Evolutionary conservation across 2,113 vertebrate species (phyloP).

Genomic region (Apodemus sylvaticus): DNA sequence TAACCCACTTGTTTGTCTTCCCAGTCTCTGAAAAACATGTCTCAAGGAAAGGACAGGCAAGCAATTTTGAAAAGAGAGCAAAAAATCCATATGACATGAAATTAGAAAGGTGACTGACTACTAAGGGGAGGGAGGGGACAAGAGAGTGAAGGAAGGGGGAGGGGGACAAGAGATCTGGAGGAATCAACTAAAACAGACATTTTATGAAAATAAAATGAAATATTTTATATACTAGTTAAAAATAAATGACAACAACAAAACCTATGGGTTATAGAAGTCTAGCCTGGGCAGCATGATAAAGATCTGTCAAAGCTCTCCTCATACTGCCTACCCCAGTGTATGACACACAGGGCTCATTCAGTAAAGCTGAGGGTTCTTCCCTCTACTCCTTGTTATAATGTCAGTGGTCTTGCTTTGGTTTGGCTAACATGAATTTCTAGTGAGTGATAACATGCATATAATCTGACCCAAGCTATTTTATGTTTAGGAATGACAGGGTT

Average conservation of each 20-base stretch:
- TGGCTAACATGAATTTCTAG: neutral
- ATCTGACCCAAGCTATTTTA: neutral
- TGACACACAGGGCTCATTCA: neutral
- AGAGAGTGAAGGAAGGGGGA: too few relatives aligned
- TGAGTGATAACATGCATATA: neutral
- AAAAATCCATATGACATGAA: neutral
- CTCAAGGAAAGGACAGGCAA: neutral
- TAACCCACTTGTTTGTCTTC: neutral
- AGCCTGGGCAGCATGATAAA: neutral
- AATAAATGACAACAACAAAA: neutral
- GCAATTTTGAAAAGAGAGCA: neutral
- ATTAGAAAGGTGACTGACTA: neutral
- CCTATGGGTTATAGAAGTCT: neutral
- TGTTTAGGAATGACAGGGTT: neutral
- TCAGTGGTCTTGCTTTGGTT: neutral
- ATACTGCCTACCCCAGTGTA: neutral
- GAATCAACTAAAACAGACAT: neutral
- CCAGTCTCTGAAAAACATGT: neutral
- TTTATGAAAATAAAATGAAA: neutral
- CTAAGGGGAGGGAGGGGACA: too few relatives aligned
- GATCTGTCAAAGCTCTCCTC: too few relatives aligned
- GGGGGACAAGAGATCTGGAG: neutral
- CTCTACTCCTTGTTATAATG: neutral
- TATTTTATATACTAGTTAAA: neutral
- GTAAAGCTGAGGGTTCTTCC: fast-evolving